phyloP scores from a whole-genome alignment of 2,113 vertebrate genomes.

The Ceyx margarethae region DNA sequence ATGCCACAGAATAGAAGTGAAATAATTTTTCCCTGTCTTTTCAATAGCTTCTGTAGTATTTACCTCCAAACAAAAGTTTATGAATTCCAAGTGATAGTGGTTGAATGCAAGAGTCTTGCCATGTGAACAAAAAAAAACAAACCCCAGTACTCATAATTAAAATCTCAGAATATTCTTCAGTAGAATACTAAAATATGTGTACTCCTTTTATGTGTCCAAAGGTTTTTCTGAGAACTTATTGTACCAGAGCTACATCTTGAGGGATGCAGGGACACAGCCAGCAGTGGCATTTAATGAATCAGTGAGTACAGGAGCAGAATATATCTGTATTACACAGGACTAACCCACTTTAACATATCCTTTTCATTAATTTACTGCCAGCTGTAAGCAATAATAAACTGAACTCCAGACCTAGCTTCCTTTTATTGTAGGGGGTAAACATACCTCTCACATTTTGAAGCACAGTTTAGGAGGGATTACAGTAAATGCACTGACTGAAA shows the following conservation, averaged over 20 bases:
- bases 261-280: neutral
- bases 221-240: neutral
- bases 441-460: neutral
- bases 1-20: neutral
- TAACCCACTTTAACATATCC: neutral
- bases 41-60: neutral
- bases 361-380: neutral
- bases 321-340: neutral
- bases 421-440: neutral
- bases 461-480: neutral
- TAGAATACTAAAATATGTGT: neutral
- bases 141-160: fast-evolving
- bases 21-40: neutral
- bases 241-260: neutral
- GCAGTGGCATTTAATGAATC: neutral
- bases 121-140: neutral
- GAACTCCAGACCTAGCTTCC: neutral
- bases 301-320: neutral
- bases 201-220: neutral
- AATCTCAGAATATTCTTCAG: neutral
- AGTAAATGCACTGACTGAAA: neutral
- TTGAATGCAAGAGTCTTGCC: neutral
- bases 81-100: neutral
- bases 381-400: neutral
- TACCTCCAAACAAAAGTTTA: neutral